Base-by-base conservation (phyloP, 92 coral and sea anemone species). In the Paramuricea clavata region DNA sequence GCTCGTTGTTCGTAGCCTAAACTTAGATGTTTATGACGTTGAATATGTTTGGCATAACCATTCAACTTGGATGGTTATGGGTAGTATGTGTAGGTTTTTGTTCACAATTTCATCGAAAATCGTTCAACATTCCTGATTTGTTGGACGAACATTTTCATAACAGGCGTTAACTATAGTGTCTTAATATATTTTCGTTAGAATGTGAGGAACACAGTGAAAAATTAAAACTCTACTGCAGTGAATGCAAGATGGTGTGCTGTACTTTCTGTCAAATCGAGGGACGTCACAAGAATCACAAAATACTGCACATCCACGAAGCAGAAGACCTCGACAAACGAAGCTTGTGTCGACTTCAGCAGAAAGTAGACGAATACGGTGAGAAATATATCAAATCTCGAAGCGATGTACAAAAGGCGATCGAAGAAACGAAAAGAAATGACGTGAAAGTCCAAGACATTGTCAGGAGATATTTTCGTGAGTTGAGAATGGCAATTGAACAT, bases 301-400 rank as follows among this genome's bases (percentile, higher is more conserved):
- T 87, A 44, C 91, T 95, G 35, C 94, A 95, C 73, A 97, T 95
- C 42, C 96, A 95, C 67, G 98, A 95, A 34, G 98, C 98, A 1
- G 98, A 95, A 41, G 98, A 95, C 50, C 82, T 85, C 16, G 98
- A 95, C 49, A 86, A 97, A 39, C 81, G 90, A 68, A 81, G 88
- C 13, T 83, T 95, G 9, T 87, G 85, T n/a, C 90, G 56, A 22
- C 84, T 94, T 3, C 98, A 94, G 72, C 77, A 88, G 1, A 78
- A 89, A 49, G 98, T 95, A 1, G 98, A 95, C 56, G 91, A 92
- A 31, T 95, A 94, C 80, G 98, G 96, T 10, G 98, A 94, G 39
- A 95, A 86, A 82, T 89, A 89, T 71, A 94, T 94, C 59, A 95
- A 92, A 75, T 94, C 96, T 12, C 89, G 98, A 25, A 97, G 98